phyloP scores from a whole-genome alignment of 2,888 invertebrate species.

The Zeuzera pyrina region DNA sequence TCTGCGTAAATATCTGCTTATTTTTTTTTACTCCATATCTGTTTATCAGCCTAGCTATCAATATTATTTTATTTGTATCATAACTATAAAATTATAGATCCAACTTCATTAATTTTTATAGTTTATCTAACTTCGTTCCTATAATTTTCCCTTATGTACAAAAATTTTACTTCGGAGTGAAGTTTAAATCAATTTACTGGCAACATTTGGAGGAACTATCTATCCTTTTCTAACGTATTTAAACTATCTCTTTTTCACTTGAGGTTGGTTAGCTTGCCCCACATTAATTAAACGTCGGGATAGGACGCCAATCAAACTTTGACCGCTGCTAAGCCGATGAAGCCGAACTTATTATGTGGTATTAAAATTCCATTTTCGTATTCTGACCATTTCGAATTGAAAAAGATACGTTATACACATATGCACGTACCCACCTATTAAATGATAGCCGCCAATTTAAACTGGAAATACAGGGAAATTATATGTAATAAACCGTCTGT shows the following conservation, averaged over 20 bases:
- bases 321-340: conserved; percentile 64
- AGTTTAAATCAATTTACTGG: conserved; percentile 55
- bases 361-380: conserved; percentile 67
- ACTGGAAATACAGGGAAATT: too few relatives aligned
- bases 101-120: too few relatives aligned
- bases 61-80: too few relatives aligned
- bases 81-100: too few relatives aligned
- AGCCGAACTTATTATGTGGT: conserved; percentile 66
- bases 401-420: conserved; percentile 23
- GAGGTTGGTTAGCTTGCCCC: conserved; percentile 45
- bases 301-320: conserved; percentile 70
- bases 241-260: conserved; percentile 37
- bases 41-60: too few relatives aligned
- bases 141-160: conserved; percentile 41
- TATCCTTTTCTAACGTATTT: conserved; percentile 25
- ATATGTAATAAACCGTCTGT: not conserved
- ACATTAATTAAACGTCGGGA: conserved; percentile 67
- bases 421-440: too few relatives aligned
- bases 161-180: conserved; percentile 40
- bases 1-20: too few relatives aligned
- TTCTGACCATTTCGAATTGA: conserved; percentile 48
- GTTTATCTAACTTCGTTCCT: conserved; percentile 26
- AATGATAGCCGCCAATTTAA: too few relatives aligned
- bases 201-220: conserved; percentile 47
- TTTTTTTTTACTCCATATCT: too few relatives aligned